A percentile compares a stretch with the other conserved stretches of the same genome.
Conservation (phyloP, 2,888 invertebrate species). For the Portevinia maculata region DNA sequence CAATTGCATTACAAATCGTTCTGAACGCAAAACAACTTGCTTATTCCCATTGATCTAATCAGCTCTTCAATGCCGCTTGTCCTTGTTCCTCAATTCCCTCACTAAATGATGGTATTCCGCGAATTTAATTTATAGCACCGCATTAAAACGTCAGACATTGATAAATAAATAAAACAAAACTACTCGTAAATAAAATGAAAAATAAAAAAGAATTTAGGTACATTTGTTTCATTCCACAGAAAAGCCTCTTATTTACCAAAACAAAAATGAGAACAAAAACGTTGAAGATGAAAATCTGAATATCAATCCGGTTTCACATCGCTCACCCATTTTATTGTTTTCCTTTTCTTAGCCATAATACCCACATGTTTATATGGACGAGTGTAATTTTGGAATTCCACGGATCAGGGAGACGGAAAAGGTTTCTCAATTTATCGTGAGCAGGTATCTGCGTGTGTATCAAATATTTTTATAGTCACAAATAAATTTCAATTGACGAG, state of each 20-base stretch:
- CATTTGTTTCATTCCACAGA: constrained; percentile 2
- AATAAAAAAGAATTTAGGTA: not conserved
- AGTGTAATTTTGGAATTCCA: not conserved
- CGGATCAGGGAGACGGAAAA: not conserved
- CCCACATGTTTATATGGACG: not conserved
- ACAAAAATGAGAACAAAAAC: not conserved
- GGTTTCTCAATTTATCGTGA: not conserved
- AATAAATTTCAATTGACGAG: constrained; percentile 1
- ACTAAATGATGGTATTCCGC: constrained; percentile 8
- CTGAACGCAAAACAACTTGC: no score
- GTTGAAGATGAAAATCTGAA: constrained; percentile 9
- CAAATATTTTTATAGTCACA: not conserved
- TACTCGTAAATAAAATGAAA: constrained; percentile 4
- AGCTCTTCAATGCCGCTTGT: not conserved
- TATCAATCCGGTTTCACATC: constrained; percentile 5
- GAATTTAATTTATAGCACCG: constrained; percentile 17
- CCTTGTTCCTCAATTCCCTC: not conserved
- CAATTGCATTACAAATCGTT: no score
- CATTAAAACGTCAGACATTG: constrained; percentile 12
- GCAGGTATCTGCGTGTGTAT: not conserved
- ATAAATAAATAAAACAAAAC: constrained; percentile 11
- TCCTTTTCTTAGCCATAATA: not conserved
- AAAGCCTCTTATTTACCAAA: not conserved
- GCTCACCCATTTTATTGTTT: constrained; percentile 8
- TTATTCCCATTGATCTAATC: not conserved